A percentile compares a stretch with the other conserved stretches of the same genome.
phyloP scores from a whole-genome alignment of 2,888 invertebrate species.

The Strigamia transsilvanica region DNA sequence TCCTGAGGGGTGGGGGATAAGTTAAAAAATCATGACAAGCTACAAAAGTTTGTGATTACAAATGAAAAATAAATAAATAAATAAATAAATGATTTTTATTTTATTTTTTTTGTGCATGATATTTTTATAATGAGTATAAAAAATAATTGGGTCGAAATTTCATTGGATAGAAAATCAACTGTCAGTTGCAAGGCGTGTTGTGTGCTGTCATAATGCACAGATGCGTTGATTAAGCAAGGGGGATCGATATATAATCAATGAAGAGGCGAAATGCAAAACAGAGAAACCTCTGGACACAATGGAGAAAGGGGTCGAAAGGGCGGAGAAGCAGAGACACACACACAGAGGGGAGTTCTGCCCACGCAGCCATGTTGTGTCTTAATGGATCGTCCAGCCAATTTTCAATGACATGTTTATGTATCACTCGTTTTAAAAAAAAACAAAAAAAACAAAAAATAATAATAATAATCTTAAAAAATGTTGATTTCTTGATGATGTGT shows the following conservation, averaged over 20 bases:
- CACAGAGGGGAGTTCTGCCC: slow-evolving; percentile 28
- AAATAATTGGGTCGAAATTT: not conserved
- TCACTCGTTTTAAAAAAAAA: no score
- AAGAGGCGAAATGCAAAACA: slow-evolving; percentile 42
- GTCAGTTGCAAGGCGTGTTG: slow-evolving; percentile 38
- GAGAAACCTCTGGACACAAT: slow-evolving; percentile 39
- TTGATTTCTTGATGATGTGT: not conserved
- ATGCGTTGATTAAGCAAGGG: slow-evolving; percentile 39
- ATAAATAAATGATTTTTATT: not conserved
- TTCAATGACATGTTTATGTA: slow-evolving; percentile 1
- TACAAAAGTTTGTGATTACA: not conserved
- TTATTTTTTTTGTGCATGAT: not conserved
- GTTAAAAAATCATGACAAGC: not conserved
- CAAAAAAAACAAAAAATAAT: not conserved
- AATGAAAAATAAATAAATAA: not conserved
- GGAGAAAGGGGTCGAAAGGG: slow-evolving; percentile 33
- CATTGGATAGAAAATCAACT: slow-evolving; percentile 12
- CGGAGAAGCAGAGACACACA: not conserved
- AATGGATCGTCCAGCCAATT: slow-evolving; percentile 36
- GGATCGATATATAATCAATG: slow-evolving; percentile 40
- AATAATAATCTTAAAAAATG: not conserved
- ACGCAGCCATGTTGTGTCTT: slow-evolving; percentile 28
- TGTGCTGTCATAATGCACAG: slow-evolving; percentile 34
- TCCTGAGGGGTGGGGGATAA: not conserved
- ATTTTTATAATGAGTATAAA: not conserved